Evolutionary conservation across 2,888 invertebrate species (phyloP).

Genomic region (Pristionchus maxplancki): DNA sequence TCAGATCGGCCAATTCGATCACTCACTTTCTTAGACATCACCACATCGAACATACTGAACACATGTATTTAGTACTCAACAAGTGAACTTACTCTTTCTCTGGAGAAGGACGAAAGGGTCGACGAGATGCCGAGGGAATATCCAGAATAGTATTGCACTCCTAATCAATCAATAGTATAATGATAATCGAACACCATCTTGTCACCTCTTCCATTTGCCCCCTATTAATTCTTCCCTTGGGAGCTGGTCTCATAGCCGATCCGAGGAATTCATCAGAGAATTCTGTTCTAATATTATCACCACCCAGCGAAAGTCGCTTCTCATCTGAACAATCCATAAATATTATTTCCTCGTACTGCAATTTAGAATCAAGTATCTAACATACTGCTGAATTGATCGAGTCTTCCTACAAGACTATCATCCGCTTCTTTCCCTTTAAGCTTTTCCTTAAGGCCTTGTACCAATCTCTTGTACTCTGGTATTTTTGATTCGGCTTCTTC

Average conservation of each 20-base stretch:
- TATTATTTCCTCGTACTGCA: background rate
- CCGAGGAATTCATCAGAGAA: slow-evolving; percentile 39
- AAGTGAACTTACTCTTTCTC: background rate
- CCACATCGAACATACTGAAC: slow-evolving; percentile 14
- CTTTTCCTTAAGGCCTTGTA: background rate
- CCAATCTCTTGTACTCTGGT: slow-evolving; percentile 1
- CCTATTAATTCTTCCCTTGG: slow-evolving; percentile 22
- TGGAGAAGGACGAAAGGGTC: background rate
- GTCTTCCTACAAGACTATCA: background rate
- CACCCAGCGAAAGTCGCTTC: slow-evolving; percentile 17
- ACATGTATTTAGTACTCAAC: background rate
- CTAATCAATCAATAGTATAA: background rate
- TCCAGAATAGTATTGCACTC: slow-evolving; percentile 32
- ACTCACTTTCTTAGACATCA: slow-evolving; percentile 5
- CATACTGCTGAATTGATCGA: background rate
- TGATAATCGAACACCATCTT: background rate
- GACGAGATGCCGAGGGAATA: slow-evolving; percentile 2
- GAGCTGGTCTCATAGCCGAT: slow-evolving; percentile 35
- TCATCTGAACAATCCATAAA: background rate
- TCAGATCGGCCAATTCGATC: slow-evolving; percentile 11
- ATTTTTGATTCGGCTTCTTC: background rate
- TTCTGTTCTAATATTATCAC: background rate
- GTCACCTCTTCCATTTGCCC: background rate
- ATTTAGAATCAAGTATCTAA: background rate
- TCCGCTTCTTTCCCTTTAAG: background rate